A percentile compares a stretch with the other conserved stretches of the same genome.
Conservation (phyloP, 37 sponge, comb jelly and placozoan genomes). For the Axinella damicornis region DNA sequence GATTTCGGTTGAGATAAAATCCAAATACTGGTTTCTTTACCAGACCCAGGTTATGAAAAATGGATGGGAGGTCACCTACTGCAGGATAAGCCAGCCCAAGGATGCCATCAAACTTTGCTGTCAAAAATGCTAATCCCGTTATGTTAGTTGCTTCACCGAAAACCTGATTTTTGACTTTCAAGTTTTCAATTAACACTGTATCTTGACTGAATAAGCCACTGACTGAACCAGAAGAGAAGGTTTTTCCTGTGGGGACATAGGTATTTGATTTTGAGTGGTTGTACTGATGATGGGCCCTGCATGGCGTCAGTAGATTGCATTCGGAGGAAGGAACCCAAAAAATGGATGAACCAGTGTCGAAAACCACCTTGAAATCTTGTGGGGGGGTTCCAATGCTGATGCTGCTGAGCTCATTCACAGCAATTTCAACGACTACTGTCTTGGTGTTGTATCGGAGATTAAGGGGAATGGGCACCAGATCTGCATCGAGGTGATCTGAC, state of each 20-base stretch:
- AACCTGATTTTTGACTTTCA: slow-evolving; percentile 61
- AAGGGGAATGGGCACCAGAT: too few relatives aligned
- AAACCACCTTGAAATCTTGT: slow-evolving; percentile 83
- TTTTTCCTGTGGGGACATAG: slow-evolving; percentile 75
- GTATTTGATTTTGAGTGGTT: slow-evolving; percentile 64
- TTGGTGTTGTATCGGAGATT: too few relatives aligned
- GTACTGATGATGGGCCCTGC: slow-evolving; percentile 49
- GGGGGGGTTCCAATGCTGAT: slow-evolving; percentile 90
- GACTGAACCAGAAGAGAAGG: slow-evolving; percentile 71
- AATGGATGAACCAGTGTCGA: slow-evolving; percentile 93
- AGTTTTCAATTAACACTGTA: slow-evolving; percentile 57
- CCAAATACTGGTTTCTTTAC: slow-evolving; percentile 72
- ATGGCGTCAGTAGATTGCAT: slow-evolving; percentile 61
- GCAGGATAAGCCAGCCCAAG: slow-evolving; percentile 82
- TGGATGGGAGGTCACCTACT: slow-evolving; percentile 63
- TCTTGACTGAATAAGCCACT: slow-evolving; percentile 84
- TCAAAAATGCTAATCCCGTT: slow-evolving; percentile 80
- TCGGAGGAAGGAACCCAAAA: slow-evolving; percentile 88
- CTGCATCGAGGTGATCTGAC: too few relatives aligned
- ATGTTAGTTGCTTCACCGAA: slow-evolving; percentile 86
- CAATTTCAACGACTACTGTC: too few relatives aligned
- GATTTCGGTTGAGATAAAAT: slow-evolving; percentile 78
- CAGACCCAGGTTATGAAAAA: slow-evolving; percentile 77
- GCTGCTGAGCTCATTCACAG: too few relatives aligned
- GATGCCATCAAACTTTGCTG: slow-evolving; percentile 94